These are phyloP conservation scores for Haliclystus octoradiatus DNA, from an alignment of 30 jellyfish, hydroid and myxozoan species.

Conservation along the genomic window DNA sequence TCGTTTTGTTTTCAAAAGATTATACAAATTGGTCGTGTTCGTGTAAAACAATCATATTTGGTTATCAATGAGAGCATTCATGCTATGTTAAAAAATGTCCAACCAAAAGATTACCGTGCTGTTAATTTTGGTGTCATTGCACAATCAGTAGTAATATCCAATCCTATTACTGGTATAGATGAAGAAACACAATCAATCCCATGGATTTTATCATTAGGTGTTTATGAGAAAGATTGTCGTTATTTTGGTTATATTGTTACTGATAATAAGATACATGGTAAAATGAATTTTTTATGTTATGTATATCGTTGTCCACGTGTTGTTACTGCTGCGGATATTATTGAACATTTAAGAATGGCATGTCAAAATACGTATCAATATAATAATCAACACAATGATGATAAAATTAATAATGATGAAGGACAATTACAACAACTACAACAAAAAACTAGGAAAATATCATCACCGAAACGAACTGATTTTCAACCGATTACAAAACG, in stretches of 20 bases:
- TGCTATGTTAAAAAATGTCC: slow-evolving; percentile 39
- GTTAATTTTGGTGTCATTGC: slow-evolving; percentile 43
- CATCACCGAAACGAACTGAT: no score
- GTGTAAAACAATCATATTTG: slow-evolving; percentile 53
- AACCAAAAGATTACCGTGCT: slow-evolving; percentile 52
- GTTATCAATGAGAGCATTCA: slow-evolving; percentile 72
- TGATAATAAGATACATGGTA: slow-evolving; percentile 29
- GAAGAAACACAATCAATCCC: slow-evolving; percentile 62
- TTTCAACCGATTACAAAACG: no score
- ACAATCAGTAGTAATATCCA: slow-evolving; percentile 10
- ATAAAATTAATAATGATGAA: no score
- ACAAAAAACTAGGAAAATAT: no score
- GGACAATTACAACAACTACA: no score
- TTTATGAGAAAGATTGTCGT: slow-evolving; percentile 57
- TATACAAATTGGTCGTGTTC: slow-evolving; percentile 55
- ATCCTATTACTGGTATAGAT: slow-evolving; percentile 22
- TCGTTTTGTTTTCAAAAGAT: slow-evolving; percentile 25
- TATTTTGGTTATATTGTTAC: slow-evolving; percentile 73
- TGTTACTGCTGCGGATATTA: slow-evolving; percentile 22
- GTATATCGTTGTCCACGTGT: slow-evolving; percentile 47
- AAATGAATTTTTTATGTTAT: slow-evolving; percentile 60
- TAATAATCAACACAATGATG: no score
- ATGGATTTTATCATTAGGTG: slow-evolving; percentile 76
- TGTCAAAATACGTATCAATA: slow-evolving; percentile 65
- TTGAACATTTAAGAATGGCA: slow-evolving; percentile 60